Base-by-base conservation (phyloP, 2,113 vertebrate species). In the Chloebia gouldiae region DNA sequence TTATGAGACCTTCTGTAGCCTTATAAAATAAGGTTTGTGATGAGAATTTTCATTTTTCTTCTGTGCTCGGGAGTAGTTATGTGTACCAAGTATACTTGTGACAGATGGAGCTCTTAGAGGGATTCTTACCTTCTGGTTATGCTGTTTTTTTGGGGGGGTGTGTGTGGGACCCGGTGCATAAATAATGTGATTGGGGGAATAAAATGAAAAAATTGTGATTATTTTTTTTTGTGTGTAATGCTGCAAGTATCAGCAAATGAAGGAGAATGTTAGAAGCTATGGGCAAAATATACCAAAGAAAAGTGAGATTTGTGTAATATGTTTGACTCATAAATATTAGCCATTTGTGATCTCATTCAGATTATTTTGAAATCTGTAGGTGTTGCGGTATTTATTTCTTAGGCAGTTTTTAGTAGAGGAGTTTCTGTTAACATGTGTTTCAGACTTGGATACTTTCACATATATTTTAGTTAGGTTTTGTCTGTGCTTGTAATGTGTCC, bases 201-300 rank as follows among this genome's bases (percentile, higher is more conserved):
- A 72, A 93, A 82, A 13, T 56, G 75, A 6, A 88, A 87, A 39
- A 72, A 57, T 22, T 0, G 5, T 11, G 4, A 1, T 18, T 75
- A 23, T 64, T 44, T 44, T 9, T 39, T 30, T 37, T 11, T 16
- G 31, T 61, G 17, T 49, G 35, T 64, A 68, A 33, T 50, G 30
- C 53, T 0, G 0, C 28, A 70, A 40, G 18, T 35, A 21, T 63
- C 39, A 33, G 16, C n/a, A 23, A 65, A 44, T 1, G 11, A 68
- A 51, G 16, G 19, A 63, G 35, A 70, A 30, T 13, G 11, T 40
- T n/a, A 51, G n/a, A 37, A 16, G 7, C 13, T 35, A 14, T 10
- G 47, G 40, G 50, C 14, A 44, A 53, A 53, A 53, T 33, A 39
- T 37, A 47, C 13, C 22, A 33, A 22, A 31, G 73, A 23, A 81